Evolutionary conservation across 2,113 vertebrate genomes (phyloP).

Genomic region (Rhea americana): DNA sequence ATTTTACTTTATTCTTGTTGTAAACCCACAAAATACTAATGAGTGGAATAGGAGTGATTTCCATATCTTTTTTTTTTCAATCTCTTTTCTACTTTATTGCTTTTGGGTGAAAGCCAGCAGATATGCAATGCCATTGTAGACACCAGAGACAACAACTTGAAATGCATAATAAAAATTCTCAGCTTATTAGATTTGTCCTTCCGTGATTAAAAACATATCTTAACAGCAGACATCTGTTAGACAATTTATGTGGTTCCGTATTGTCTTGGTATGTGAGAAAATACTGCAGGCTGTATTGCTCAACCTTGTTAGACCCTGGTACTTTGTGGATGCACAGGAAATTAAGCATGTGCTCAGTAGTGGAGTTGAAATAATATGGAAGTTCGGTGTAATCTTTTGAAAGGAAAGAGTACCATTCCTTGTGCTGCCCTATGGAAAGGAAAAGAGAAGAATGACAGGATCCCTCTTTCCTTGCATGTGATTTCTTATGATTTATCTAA

Average conservation of each 20-base stretch:
- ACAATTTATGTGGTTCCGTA: slow-evolving; percentile 37
- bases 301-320: neutral
- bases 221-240: slow-evolving; percentile 59
- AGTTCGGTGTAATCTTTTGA: slow-evolving; percentile 33
- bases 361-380: slow-evolving; percentile 35
- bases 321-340: slow-evolving; percentile 29
- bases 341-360: slow-evolving; percentile 51
- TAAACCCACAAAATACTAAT: neutral
- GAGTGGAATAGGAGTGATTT: neutral
- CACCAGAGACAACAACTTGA: slow-evolving; percentile 10
- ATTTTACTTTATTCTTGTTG: neutral
- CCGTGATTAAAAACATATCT: slow-evolving; percentile 54
- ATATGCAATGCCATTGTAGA: neutral
- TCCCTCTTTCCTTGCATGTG: neutral
- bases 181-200: slow-evolving; percentile 16
- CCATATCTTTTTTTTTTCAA: neutral
- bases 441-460: neutral
- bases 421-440: neutral
- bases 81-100: neutral
- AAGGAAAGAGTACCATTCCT: neutral
- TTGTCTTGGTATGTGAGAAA: slow-evolving; percentile 56
- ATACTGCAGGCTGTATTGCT: slow-evolving; percentile 23
- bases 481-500: neutral
- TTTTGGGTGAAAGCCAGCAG: neutral
- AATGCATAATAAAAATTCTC: slow-evolving; percentile 21